Base-by-base conservation (phyloP, 2,113 vertebrate genomes). In the Capreolus pygargus region DNA sequence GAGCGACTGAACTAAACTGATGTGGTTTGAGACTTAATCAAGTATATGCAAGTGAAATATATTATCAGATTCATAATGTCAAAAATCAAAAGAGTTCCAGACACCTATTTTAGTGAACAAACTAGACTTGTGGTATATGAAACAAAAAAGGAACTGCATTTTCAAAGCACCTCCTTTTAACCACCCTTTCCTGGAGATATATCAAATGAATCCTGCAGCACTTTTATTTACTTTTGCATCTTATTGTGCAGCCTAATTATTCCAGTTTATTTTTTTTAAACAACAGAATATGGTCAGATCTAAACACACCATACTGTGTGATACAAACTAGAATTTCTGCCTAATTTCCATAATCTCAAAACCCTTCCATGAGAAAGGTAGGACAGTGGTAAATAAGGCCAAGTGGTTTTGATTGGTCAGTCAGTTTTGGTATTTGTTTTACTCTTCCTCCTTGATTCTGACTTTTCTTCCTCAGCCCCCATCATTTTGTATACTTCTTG, bases 391-490 rank as follows among this genome's bases (percentile, higher is more conserved):
- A 47, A 16, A 54, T 50, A 28, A 3, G 36, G 17, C 21, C 84
- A 28, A 79, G 4, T 27, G 25, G 13, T 12, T 7, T 50, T 74
- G 43, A 3, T 30, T 54, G 55, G 27, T 28, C 33, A 1, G 9
- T 50, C 67, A 3, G 5, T 25, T 33, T 78, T 54, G 43, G 5
- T 52, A 2, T 87, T 67, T 23, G 19, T 58, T 90, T 74, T 52
- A 27, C 30, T 86, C 21, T 30, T 82, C 15, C 16, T 57, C 7
- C 21, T 83, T 39, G 14, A 25, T 36, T 25, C 13, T 85, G 4
- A 4, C 17, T 17, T 81, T 30, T 2, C 33, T 7, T 8, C 9
- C 5, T 14, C 5, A 1, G 2, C 1, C 3, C 2, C 3, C n/a
- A 30, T 36, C 25, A 16, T 88, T 89, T 27, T 61, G 30, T 43